phyloP scores from a whole-genome alignment of 2,888 invertebrate species.

The Hetaerina titia region DNA sequence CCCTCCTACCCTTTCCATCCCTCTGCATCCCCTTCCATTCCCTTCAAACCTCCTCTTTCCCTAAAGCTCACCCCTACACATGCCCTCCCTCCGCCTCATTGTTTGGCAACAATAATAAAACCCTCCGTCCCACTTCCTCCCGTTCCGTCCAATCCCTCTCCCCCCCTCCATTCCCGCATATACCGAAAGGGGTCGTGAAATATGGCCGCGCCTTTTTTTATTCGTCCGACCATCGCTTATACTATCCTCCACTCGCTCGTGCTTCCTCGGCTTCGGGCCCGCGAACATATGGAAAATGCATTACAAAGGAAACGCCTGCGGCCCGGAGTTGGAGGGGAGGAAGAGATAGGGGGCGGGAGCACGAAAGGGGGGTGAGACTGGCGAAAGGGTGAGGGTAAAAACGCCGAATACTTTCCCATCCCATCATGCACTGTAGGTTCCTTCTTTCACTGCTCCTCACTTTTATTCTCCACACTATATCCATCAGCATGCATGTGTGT shows the following conservation, averaged over 20 bases:
- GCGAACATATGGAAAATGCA: conserved; percentile 21
- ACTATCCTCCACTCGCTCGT: conserved; percentile 10
- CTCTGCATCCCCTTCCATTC: background rate
- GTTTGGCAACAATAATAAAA: conserved; percentile 27
- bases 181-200: conserved; percentile 27
- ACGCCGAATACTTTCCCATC: background rate
- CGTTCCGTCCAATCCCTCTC: background rate
- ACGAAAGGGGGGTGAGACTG: background rate
- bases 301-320: conserved; percentile 4
- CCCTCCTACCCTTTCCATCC: background rate
- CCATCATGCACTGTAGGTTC: background rate
- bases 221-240: background rate
- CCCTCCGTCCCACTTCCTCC: background rate
- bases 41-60: background rate
- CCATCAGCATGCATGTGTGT: background rate
- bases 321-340: background rate
- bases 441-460: background rate
- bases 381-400: background rate
- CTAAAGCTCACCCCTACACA: background rate
- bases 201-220: background rate
- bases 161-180: background rate
- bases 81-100: background rate
- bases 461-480: background rate
- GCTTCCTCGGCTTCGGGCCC: background rate
- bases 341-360: background rate